Percentiles rank a stretch among this genome's conserved stretches.
Conservation (phyloP, 2,888 invertebrate genomes). For the Alviniconcha strummeri region DNA sequence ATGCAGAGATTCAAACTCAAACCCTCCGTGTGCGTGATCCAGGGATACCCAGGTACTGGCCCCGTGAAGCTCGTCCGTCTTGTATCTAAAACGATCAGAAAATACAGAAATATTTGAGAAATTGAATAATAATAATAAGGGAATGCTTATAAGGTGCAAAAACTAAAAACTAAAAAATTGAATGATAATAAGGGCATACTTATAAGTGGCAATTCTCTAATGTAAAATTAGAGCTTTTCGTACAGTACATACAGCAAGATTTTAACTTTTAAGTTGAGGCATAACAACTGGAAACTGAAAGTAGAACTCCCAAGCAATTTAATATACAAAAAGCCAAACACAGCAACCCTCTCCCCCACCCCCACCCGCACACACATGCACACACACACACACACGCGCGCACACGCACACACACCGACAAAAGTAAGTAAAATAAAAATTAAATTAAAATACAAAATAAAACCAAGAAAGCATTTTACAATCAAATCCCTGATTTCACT, state of each 20-base stretch:
- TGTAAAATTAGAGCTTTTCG: too few relatives aligned
- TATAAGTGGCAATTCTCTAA: too few relatives aligned
- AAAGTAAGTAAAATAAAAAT: background rate
- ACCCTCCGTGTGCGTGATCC: conserved; percentile 35
- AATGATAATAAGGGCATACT: background rate
- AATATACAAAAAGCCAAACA: background rate
- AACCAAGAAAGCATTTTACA: background rate
- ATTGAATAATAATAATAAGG: background rate
- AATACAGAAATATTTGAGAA: too few relatives aligned
- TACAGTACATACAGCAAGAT: too few relatives aligned
- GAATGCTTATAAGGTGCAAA: background rate
- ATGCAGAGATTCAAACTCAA: conserved; percentile 51
- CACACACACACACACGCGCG: background rate
- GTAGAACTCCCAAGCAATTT: background rate
- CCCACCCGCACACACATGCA: conserved; percentile 8
- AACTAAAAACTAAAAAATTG: background rate
- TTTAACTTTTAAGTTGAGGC: too few relatives aligned
- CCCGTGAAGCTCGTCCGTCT: conserved; percentile 47
- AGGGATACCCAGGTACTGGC: conserved; percentile 54
- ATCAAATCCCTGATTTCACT: background rate
- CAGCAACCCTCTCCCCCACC: background rate
- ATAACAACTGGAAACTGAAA: too few relatives aligned
- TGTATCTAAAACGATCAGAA: conserved; percentile 43
- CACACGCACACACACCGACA: background rate
- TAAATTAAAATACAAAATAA: background rate